Base-by-base conservation (phyloP, 2,113 vertebrate species). In the Pelobates fuscus region DNA sequence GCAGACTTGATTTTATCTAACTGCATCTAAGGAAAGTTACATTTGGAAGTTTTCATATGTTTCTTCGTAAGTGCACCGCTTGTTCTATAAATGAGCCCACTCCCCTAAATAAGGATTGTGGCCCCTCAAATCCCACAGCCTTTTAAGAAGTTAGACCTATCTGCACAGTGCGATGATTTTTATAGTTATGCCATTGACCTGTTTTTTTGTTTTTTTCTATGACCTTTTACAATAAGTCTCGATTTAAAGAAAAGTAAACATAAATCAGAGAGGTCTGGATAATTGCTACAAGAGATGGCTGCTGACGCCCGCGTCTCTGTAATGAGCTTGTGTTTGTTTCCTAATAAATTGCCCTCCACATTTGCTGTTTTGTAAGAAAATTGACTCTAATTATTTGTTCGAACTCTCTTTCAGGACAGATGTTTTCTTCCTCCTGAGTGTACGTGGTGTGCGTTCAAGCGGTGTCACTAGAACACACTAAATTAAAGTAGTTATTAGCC, bases 401-500 rank as follows among this genome's bases (percentile, higher is more conserved):
- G 60, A 62, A 63, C 43, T 61, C 24, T 62, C 21, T 27, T 20
- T 25, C 21, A 62, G 44, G 58, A 30, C 58, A 29, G 37, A 27
- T 26, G 52, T 69, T 58, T 18, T 29, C 14, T 37, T 26, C 70
- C 58, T 52, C 70, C 30, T 18, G 17, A 62, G 37, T n/a, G 32
- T 44, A 55, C 43, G 23, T 26, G 17, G 44, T 5, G 32, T 29
- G 37, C 26, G 43, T 32, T 1, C 12, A 30, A 14, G 26, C 21
- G 18, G 57, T 60, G 57, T 27, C 57, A 27, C 24, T 8, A 26
- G 23, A 3, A 24, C 54, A 57, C 29, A 25, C 15, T 26, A 44
- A 58, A 70, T 70, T 14, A 25, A 70, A 25, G 68, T 30, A 2
- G 5, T 52, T 24, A 62, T 54, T 63, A 24, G 27, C 29, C 44